Evolutionary conservation across 2,797 vertebrate genomes (phyloP).

Genomic region (Labroides dimidiatus): DNA sequence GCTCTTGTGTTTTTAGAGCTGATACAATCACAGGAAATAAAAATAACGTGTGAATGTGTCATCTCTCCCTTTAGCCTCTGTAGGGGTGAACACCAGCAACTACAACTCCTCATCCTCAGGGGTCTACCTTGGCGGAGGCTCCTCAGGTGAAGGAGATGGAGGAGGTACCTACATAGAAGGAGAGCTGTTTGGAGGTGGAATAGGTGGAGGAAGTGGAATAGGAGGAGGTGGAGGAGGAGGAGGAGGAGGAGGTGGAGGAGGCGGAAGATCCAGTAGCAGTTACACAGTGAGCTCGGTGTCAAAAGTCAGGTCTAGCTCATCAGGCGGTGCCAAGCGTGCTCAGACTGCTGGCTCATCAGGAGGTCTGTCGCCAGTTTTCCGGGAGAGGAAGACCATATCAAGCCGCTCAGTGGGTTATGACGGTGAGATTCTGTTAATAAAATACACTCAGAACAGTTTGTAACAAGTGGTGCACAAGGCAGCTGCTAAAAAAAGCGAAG

Average conservation of each 20-base stretch:
- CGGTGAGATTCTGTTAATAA: slow-evolving; percentile 80
- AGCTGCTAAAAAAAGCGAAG: slow-evolving; percentile 16
- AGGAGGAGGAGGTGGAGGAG: too few species aligned
- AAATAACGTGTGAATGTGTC: background rate
- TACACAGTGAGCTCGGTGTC: slow-evolving; percentile 74
- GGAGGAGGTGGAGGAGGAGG: slow-evolving; percentile 18
- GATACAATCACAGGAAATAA: slow-evolving; percentile 27
- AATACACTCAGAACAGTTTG: slow-evolving; percentile 10
- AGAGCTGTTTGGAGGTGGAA: slow-evolving; percentile 33
- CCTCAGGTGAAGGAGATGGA: slow-evolving; percentile 71
- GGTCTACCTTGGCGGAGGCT: slow-evolving; percentile 74
- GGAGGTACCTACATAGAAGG: slow-evolving; percentile 57
- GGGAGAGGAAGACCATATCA: slow-evolving; percentile 88
- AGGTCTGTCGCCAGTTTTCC: slow-evolving; percentile 87
- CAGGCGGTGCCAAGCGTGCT: slow-evolving; percentile 86
- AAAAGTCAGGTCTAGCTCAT: slow-evolving; percentile 85
- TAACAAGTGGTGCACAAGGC: slow-evolving; percentile 7
- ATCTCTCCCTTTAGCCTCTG: slow-evolving; percentile 71
- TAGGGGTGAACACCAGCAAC: slow-evolving; percentile 71
- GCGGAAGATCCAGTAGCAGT: slow-evolving; percentile 43
- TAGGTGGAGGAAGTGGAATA: slow-evolving; percentile 41
- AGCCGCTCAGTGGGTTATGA: slow-evolving; percentile 91
- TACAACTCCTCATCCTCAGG: slow-evolving; percentile 70
- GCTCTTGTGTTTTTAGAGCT: background rate
- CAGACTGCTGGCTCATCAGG: slow-evolving; percentile 87